These are phyloP conservation scores for Antheraea mylitta DNA, from an alignment of 1,140 invertebrate genomes.

Conservation along the genomic window DNA sequence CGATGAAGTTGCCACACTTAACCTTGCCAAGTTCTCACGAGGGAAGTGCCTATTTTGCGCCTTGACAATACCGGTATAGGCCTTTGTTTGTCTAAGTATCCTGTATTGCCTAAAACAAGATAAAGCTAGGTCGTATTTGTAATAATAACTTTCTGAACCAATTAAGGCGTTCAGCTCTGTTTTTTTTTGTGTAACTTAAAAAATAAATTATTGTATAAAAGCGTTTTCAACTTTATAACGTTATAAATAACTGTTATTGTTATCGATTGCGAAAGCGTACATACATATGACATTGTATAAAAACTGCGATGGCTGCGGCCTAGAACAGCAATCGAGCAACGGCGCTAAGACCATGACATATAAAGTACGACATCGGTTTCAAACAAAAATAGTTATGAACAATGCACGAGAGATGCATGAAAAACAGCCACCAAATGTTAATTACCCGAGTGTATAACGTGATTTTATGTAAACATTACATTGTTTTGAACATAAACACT, in stretches of 20 bases:
- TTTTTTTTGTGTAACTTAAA: neutral
- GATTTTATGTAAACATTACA: neutral
- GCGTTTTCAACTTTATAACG: constrained; percentile 4
- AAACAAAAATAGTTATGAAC: constrained; percentile 48
- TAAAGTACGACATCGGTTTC: constrained; percentile 70
- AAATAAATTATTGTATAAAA: too few relatives aligned
- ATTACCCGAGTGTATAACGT: constrained; percentile 14
- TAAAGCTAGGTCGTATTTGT: constrained; percentile 26
- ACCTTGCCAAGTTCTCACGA: constrained; percentile 77
- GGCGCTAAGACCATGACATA: constrained; percentile 68
- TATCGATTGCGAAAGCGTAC: constrained; percentile 61
- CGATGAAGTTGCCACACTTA: constrained; percentile 74
- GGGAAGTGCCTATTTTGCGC: constrained; percentile 75
- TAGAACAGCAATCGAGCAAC: constrained; percentile 73
- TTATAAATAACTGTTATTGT: constrained; percentile 54
- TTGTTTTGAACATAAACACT: neutral
- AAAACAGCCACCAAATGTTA: constrained; percentile 30
- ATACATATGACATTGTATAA: constrained; percentile 72
- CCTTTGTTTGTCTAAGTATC: constrained; percentile 70
- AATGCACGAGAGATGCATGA: constrained; percentile 46
- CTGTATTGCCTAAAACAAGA: constrained; percentile 62
- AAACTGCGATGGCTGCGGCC: constrained; percentile 64
- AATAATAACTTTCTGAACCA: constrained; percentile 49
- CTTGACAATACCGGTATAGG: constrained; percentile 76
- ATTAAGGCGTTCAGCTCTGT: constrained; percentile 26